These are phyloP conservation scores for Mya arenaria DNA, from an alignment of 1,140 invertebrate species.

Conservation along the genomic window DNA sequence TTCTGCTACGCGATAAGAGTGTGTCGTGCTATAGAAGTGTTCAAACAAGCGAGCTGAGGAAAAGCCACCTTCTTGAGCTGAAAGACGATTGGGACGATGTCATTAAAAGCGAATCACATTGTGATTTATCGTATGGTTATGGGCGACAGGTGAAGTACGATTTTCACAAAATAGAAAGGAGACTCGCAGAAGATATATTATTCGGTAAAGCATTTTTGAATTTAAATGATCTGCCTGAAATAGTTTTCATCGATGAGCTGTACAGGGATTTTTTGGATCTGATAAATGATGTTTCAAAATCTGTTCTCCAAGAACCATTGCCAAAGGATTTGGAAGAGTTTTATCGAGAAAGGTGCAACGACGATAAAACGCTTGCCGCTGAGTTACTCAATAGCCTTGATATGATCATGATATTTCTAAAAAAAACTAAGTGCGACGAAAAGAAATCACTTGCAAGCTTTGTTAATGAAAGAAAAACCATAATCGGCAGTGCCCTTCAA, in stretches of 20 bases:
- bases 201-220: conserved; percentile 7
- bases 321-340: neutral
- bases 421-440: conserved; percentile 10
- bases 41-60: neutral
- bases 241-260: conserved; percentile 48
- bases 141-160: conserved; percentile 9
- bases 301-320: conserved; percentile 10
- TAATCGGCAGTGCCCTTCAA: no score
- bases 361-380: conserved; percentile 2
- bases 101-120: conserved; percentile 8
- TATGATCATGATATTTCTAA: conserved; percentile 36
- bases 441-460: conserved; percentile 1
- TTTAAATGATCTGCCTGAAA: conserved; percentile 1
- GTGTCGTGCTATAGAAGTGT: neutral
- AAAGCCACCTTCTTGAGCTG: neutral
- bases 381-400: conserved; percentile 27
- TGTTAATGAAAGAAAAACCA: neutral
- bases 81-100: neutral
- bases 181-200: neutral
- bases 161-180: conserved; percentile 10
- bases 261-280: conserved; percentile 14
- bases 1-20: neutral
- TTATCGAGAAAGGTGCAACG: neutral
- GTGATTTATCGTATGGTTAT: conserved; percentile 2
- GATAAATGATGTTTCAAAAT: neutral